phyloP scores from a whole-genome alignment of 2,797 vertebrate genomes.

The Phrynocephalus forsythii region DNA sequence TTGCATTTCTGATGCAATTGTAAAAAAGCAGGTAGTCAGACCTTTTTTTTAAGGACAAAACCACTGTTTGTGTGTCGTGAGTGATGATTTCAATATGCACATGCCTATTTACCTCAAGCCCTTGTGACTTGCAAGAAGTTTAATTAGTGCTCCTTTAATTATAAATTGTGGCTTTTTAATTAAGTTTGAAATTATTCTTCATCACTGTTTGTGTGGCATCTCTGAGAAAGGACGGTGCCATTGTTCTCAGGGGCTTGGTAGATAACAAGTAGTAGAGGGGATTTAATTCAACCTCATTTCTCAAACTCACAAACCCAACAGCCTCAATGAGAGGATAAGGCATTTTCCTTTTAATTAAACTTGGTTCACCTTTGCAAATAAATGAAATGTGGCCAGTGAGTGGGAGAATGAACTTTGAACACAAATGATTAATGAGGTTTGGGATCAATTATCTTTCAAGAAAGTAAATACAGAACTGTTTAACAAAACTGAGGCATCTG shows the following conservation, averaged over 20 bases:
- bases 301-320: neutral
- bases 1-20: neutral
- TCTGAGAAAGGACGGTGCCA: neutral
- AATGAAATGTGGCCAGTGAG: neutral
- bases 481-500: slow-evolving; percentile 16
- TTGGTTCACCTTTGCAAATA: neutral
- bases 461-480: slow-evolving; percentile 15
- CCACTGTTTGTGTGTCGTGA: neutral
- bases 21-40: neutral
- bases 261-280: neutral
- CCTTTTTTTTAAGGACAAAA: neutral
- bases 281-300: slow-evolving; percentile 31
- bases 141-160: slow-evolving; percentile 10
- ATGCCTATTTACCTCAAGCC: neutral
- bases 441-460: neutral
- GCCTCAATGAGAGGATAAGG: slow-evolving; percentile 5
- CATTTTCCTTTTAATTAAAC: slow-evolving; percentile 25
- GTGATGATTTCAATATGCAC: slow-evolving; percentile 6
- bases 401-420: neutral
- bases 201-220: neutral
- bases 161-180: slow-evolving; percentile 14
- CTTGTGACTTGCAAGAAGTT: slow-evolving; percentile 5
- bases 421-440: neutral
- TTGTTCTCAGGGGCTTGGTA: neutral
- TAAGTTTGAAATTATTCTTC: slow-evolving; percentile 5